Conservation (phyloP, 2,113 vertebrate genomes). For the Pitta sordida region DNA sequence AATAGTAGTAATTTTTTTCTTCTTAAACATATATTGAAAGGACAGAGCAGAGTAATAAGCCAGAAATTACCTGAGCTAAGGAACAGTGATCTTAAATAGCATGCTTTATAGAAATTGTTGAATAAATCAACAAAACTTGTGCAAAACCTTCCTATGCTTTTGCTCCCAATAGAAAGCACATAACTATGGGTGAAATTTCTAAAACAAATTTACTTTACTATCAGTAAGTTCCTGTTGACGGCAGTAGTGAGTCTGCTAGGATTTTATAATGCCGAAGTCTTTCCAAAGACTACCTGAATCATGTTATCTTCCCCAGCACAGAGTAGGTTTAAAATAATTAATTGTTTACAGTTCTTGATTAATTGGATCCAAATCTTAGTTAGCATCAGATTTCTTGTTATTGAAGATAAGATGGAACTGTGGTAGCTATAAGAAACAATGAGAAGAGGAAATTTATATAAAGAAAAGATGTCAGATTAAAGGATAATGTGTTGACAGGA, state of each 20-base stretch:
- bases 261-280: background rate
- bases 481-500: background rate
- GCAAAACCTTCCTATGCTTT: background rate
- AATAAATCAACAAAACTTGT: background rate
- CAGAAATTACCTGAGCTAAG: background rate
- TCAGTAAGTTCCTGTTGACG: background rate
- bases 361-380: background rate
- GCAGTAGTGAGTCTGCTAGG: background rate
- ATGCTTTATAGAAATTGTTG: background rate
- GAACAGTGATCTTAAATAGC: background rate
- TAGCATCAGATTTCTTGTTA: background rate
- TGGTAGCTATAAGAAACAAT: background rate
- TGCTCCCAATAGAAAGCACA: background rate
- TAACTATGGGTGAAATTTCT: background rate
- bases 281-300: background rate
- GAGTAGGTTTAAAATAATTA: background rate
- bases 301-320: background rate
- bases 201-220: background rate
- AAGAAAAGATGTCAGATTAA: background rate
- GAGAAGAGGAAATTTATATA: background rate
- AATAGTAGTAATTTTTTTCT: background rate
- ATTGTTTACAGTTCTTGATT: background rate
- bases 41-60: background rate
- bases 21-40: background rate
- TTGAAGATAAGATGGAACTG: background rate